These are phyloP conservation scores for Thymelicus lineola DNA, from an alignment of 2,888 invertebrate species.

Conservation along the genomic window DNA sequence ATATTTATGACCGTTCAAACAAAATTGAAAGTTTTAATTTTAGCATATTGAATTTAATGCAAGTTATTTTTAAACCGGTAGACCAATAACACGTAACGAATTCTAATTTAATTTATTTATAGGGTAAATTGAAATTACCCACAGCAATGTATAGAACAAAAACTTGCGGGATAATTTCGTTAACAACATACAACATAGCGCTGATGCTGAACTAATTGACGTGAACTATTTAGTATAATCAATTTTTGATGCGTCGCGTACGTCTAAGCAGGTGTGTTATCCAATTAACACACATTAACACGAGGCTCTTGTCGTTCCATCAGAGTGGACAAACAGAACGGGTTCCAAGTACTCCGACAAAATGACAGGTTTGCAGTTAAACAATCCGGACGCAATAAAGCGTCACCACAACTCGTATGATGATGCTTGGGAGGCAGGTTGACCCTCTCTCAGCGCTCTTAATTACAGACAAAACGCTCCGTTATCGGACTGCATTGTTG, in stretches of 20 bases:
- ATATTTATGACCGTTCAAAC: constrained; percentile 3
- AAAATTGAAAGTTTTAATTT: constrained; percentile 6
- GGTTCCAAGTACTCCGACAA: constrained; percentile 57
- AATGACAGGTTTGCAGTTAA: constrained; percentile 49
- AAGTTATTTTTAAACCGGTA: not conserved
- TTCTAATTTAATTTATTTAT: not conserved
- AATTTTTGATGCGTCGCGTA: constrained; percentile 28
- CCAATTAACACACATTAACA: constrained; percentile 37
- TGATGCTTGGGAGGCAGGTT: constrained; percentile 63
- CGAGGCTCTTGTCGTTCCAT: constrained; percentile 29
- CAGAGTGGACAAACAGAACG: constrained; percentile 55
- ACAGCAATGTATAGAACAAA: constrained; percentile 17
- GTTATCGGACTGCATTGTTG: constrained; percentile 68
- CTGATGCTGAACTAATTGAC: constrained; percentile 34
- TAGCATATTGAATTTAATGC: not conserved
- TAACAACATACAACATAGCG: constrained; percentile 22
- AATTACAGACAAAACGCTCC: constrained; percentile 81
- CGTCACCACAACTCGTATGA: constrained; percentile 72
- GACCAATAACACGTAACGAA: not conserved
- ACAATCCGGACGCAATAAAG: constrained; percentile 62
- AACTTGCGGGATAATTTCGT: constrained; percentile 17
- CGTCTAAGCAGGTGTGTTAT: constrained; percentile 32
- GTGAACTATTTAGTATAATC: constrained; percentile 25
- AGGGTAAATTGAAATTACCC: not conserved
- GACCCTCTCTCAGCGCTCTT: constrained; percentile 72